Conservation (phyloP, 1,140 invertebrate species). For the Camponotus vicinus region DNA sequence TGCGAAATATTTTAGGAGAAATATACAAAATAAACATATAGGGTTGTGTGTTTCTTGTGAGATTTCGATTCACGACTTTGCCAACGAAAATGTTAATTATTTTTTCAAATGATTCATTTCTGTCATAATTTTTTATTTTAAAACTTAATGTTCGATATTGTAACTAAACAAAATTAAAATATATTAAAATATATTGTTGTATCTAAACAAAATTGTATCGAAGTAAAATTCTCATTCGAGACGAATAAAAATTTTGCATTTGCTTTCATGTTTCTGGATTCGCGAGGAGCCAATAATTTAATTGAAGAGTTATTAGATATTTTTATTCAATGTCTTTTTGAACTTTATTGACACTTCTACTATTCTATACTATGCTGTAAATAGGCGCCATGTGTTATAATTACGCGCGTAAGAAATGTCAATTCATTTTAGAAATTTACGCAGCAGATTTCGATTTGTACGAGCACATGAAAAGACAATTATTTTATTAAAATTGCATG, state of each 20-base stretch:
- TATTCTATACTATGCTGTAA: conserved; percentile 28
- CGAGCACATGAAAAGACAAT: not conserved
- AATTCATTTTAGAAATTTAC: conserved; percentile 45
- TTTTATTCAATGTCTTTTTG: conserved; percentile 30
- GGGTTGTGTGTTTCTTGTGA: too few species aligned
- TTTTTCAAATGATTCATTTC: too few species aligned
- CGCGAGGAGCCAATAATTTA: too few species aligned
- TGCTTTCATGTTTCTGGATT: not conserved
- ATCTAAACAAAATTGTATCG: not conserved
- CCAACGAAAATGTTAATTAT: not conserved
- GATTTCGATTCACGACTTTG: not conserved
- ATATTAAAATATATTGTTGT: too few species aligned
- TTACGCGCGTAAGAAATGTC: conserved; percentile 28
- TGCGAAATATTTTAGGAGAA: too few species aligned
- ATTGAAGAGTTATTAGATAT: too few species aligned
- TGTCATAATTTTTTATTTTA: not conserved
- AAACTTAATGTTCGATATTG: not conserved
- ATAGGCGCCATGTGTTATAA: conserved; percentile 23
- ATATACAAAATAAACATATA: too few species aligned
- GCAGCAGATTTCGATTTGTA: not conserved
- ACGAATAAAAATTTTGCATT: not conserved
- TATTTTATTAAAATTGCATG: conserved; percentile 1
- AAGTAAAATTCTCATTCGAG: not conserved
- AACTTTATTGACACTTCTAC: conserved; percentile 15
- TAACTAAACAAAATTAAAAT: not conserved